phyloP scores from a whole-genome alignment of 2,113 vertebrate genomes.

The Cisticola juncidis region DNA sequence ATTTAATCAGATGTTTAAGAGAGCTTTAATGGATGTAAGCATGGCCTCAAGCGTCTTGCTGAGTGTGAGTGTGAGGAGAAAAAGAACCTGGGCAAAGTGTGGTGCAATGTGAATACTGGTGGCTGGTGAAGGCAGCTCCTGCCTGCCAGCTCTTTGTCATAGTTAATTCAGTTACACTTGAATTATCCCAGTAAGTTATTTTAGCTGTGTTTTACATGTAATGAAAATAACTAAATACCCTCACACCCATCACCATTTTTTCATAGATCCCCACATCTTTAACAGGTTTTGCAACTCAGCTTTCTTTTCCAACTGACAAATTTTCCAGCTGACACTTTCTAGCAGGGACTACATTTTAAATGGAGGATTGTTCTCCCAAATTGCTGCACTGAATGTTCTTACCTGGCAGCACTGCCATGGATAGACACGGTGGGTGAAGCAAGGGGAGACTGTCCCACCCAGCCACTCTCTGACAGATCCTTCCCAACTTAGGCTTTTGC shows the following conservation, averaged over 20 bases:
- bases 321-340: conserved; percentile 2
- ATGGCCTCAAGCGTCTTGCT: not conserved
- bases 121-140: not conserved
- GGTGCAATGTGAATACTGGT: not conserved
- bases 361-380: not conserved
- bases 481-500: not conserved
- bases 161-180: not conserved
- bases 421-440: not conserved
- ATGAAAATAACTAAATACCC: not conserved
- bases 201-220: not conserved
- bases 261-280: not conserved
- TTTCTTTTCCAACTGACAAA: not conserved
- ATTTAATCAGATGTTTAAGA: not conserved
- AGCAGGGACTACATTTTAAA: not conserved
- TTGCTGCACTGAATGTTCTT: not conserved
- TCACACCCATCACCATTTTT: not conserved
- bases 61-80: not conserved
- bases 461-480: not conserved
- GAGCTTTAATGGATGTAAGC: not conserved
- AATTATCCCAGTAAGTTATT: not conserved
- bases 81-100: not conserved
- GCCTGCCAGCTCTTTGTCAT: not conserved
- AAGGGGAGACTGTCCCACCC: not conserved
- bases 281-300: not conserved
- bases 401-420: not conserved